These are phyloP conservation scores for Eupeodes corollae DNA, from an alignment of 1,140 invertebrate species.

Conservation along the genomic window DNA sequence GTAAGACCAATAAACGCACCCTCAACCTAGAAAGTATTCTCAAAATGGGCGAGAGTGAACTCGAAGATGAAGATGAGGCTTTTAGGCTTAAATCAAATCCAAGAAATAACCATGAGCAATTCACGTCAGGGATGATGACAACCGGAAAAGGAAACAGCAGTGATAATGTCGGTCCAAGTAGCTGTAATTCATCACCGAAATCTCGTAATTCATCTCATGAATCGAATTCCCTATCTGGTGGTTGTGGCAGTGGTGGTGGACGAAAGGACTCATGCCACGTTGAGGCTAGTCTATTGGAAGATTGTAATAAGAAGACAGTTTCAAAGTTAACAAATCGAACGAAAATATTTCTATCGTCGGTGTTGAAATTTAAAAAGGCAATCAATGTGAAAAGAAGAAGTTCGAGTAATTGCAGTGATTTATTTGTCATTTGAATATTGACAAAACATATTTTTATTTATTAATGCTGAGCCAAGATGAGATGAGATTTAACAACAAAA, in stretches of 20 bases:
- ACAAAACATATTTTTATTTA: no score
- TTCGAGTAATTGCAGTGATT: slow-evolving; percentile 31
- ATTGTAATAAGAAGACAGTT: slow-evolving; percentile 28
- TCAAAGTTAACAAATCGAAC: slow-evolving; percentile 30
- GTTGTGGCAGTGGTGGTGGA: neutral
- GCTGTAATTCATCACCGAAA: slow-evolving; percentile 8
- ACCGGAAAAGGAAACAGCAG: slow-evolving; percentile 6
- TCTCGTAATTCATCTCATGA: slow-evolving; percentile 7
- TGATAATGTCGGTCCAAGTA: slow-evolving; percentile 5
- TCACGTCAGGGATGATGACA: slow-evolving; percentile 7
- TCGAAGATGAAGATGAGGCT: slow-evolving; percentile 26
- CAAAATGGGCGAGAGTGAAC: slow-evolving; percentile 32
- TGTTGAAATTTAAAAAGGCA: slow-evolving; percentile 28
- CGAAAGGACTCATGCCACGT: neutral
- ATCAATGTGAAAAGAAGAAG: slow-evolving; percentile 26
- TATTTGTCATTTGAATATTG: slow-evolving; percentile 28
- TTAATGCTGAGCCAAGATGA: no score
- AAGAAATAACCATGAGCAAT: neutral
- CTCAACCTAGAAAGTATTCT: slow-evolving; percentile 29
- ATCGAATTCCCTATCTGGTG: slow-evolving; percentile 4
- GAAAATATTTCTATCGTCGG: slow-evolving; percentile 26
- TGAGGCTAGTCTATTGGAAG: slow-evolving; percentile 8
- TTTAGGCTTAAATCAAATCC: slow-evolving; percentile 11
- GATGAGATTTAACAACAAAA: no score
- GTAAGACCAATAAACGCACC: slow-evolving; percentile 19